A percentile compares a stretch with the other conserved stretches of the same genome.
Conservation (phyloP, 2,113 vertebrate species). For the Dromiciops gliroides region DNA sequence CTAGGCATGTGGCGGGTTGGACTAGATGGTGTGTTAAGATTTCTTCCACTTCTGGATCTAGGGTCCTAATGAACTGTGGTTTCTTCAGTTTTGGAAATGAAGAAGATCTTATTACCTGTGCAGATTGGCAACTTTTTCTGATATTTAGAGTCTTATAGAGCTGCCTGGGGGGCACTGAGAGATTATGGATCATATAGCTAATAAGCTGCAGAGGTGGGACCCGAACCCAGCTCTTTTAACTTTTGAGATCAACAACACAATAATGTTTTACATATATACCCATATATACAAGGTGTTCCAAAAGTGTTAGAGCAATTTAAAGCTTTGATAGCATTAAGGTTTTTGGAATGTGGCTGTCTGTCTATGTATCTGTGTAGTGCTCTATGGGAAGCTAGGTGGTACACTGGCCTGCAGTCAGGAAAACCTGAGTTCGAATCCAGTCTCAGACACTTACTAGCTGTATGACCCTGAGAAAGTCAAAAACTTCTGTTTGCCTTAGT, state of each 20-base stretch:
- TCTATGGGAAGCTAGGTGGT: neutral
- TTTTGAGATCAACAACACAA: neutral
- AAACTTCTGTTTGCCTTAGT: no score
- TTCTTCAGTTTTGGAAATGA: neutral
- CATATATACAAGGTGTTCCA: neutral
- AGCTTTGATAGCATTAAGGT: neutral
- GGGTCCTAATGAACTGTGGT: neutral
- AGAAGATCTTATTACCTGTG: neutral
- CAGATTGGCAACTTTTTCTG: neutral
- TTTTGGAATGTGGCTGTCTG: neutral
- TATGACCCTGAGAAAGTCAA: no score
- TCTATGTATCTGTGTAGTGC: neutral
- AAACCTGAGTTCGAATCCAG: no score
- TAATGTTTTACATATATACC: neutral
- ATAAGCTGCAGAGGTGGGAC: neutral
- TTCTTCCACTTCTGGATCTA: neutral
- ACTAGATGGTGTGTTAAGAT: neutral
- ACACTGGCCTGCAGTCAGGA: no score
- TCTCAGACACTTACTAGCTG: no score
- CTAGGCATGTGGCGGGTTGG: neutral
- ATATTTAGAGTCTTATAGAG: neutral
- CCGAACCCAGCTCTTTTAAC: neutral
- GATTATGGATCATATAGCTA: neutral
- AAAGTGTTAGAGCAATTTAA: neutral
- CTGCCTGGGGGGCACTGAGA: neutral